A percentile compares a stretch with the other conserved stretches of the same genome.
phyloP scores from a whole-genome alignment of 2,113 vertebrate genomes.

The Callopanchax toddi region DNA sequence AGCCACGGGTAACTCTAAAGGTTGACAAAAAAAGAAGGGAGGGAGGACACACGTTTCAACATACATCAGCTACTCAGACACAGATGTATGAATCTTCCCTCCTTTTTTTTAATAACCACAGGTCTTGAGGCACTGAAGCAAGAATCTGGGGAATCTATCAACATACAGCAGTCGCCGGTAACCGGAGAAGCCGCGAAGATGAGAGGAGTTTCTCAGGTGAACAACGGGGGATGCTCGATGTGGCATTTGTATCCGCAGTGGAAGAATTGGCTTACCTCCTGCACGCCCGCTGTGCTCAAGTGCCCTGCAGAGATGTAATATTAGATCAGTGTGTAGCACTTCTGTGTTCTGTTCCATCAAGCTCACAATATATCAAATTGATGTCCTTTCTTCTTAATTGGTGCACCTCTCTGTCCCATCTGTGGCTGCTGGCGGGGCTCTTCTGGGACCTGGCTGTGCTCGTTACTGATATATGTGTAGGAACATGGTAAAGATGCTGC shows the following conservation, averaged over 20 bases:
- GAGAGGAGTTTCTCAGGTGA: constrained; percentile 25
- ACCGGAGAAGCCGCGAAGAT: constrained; percentile 5
- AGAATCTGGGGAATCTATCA: constrained; percentile 27
- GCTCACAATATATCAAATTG: constrained; percentile 27
- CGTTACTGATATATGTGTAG: constrained; percentile 29
- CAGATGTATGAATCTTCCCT: neutral
- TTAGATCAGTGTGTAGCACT: constrained; percentile 25
- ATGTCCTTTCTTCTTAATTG: constrained; percentile 50
- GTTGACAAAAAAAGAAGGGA: constrained; percentile 4
- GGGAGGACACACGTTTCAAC: constrained; percentile 4
- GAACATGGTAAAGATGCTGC: constrained; percentile 13
- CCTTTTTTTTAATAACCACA: constrained; percentile 28
- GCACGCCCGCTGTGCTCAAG: constrained; percentile 16
- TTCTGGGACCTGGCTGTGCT: constrained; percentile 43
- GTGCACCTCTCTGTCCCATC: constrained; percentile 31
- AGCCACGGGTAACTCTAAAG: constrained; percentile 45
- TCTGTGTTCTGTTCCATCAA: constrained; percentile 31
- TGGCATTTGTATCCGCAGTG: constrained; percentile 20
- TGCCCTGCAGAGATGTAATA: constrained; percentile 47
- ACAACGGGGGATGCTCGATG: constrained; percentile 29
- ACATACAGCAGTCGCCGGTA: constrained; percentile 26
- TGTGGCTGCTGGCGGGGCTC: constrained; percentile 28
- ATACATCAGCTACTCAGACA: constrained; percentile 28
- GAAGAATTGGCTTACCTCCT: constrained; percentile 22
- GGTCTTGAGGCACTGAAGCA: constrained; percentile 11